These are phyloP conservation scores for Sminthurinus signatus DNA, from an alignment of 1,140 invertebrate genomes.

Conservation along the genomic window DNA sequence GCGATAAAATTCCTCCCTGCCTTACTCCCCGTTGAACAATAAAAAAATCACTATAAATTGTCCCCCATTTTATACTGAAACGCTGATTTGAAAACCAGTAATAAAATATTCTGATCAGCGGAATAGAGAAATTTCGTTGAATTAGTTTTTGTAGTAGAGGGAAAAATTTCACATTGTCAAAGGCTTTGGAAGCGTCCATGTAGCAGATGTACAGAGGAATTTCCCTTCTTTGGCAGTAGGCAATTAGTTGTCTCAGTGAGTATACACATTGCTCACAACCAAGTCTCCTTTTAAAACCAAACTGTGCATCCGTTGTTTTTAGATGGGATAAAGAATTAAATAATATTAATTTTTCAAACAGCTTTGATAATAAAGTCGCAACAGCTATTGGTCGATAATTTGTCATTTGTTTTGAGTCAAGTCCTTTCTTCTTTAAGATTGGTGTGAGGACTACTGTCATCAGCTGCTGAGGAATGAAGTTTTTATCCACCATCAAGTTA, in stretches of 20 bases:
- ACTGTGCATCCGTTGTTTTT: neutral
- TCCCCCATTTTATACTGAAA: no score
- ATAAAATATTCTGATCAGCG: no score
- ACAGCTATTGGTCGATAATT: slow-evolving; percentile 14
- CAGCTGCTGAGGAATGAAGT: no score
- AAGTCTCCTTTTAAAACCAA: slow-evolving; percentile 7
- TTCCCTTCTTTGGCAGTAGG: neutral
- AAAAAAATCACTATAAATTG: neutral
- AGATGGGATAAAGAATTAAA: neutral
- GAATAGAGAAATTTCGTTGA: neutral
- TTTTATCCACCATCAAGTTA: no score
- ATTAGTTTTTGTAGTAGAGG: neutral
- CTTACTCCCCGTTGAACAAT: neutral
- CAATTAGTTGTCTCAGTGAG: neutral
- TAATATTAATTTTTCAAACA: neutral
- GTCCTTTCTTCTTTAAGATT: no score
- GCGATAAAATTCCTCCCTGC: no score
- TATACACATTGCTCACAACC: neutral
- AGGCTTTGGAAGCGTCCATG: slow-evolving; percentile 8
- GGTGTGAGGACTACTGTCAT: no score
- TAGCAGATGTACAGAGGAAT: slow-evolving; percentile 8
- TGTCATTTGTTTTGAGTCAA: neutral
- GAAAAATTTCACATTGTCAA: neutral
- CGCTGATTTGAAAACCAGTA: no score
- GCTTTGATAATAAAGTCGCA: neutral